Evolutionary conservation across 2,888 invertebrate genomes (phyloP).

Genomic region (Drosophila prostipennis): DNA sequence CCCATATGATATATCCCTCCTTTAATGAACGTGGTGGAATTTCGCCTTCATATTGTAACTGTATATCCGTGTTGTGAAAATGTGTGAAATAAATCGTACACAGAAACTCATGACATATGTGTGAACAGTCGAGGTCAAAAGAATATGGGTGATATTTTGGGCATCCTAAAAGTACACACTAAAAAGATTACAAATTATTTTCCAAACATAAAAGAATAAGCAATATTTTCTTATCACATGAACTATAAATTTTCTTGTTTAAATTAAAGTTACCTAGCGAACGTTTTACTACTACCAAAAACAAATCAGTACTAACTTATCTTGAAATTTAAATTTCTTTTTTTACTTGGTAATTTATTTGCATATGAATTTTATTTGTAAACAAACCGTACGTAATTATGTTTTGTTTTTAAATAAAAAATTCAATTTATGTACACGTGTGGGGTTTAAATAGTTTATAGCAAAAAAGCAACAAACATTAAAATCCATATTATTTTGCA

Average conservation of each 20-base stretch:
- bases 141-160: not conserved
- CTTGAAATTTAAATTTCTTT: not conserved
- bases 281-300: too few species aligned
- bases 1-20: constrained; percentile 6
- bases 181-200: too few species aligned
- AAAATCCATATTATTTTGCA: too few species aligned
- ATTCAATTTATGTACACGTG: not conserved
- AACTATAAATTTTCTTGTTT: not conserved
- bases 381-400: not conserved
- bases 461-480: not conserved
- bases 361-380: too few species aligned
- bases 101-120: constrained; percentile 23
- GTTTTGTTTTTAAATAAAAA: not conserved
- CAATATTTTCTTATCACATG: too few species aligned
- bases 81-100: constrained; percentile 39
- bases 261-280: too few species aligned
- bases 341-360: not conserved
- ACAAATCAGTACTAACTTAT: too few species aligned
- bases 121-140: constrained; percentile 10
- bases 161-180: too few species aligned
- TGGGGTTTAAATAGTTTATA: not conserved
- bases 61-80: constrained; percentile 49
- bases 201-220: too few species aligned
- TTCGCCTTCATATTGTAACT: constrained; percentile 40
- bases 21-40: constrained; percentile 49